phyloP scores from a whole-genome alignment of 2,797 vertebrate genomes.

The Pangasius mekongensis region DNA sequence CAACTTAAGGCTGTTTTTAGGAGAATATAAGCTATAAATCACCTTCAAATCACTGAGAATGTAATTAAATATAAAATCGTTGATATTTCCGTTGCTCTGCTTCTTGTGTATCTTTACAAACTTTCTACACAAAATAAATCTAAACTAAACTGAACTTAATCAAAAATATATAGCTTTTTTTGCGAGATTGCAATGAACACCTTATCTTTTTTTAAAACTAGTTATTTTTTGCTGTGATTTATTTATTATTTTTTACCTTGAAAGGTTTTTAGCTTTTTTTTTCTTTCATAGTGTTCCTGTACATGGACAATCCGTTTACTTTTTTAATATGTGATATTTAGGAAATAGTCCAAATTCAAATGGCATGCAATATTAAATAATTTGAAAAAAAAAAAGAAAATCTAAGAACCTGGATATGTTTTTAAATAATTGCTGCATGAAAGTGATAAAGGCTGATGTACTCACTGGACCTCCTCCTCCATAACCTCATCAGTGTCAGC shows the following conservation, averaged over 20 bases:
- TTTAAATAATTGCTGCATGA: neutral
- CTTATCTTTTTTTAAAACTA: neutral
- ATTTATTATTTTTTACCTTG: neutral
- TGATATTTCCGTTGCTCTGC: neutral
- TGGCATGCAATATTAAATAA: neutral
- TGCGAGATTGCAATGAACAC: neutral
- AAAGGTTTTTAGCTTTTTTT: neutral
- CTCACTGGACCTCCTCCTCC: slow-evolving; percentile 71
- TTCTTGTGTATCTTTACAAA: neutral
- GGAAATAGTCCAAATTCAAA: neutral
- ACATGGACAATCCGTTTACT: neutral
- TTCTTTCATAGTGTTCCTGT: neutral
- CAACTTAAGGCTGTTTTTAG: neutral
- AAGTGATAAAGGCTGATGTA: slow-evolving; percentile 36
- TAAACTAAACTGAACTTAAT: neutral
- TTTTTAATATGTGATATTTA: neutral
- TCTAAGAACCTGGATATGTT: neutral
- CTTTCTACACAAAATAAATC: neutral
- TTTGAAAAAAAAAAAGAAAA: neutral
- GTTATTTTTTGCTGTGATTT: neutral
- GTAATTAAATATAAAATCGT: neutral
- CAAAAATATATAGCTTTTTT: neutral
- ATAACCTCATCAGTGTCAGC: slow-evolving; percentile 73
- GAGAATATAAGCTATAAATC: neutral
- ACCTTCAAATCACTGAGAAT: neutral